Evolutionary conservation across 2,888 invertebrate species (phyloP).

Genomic region (Phania funesta): DNA sequence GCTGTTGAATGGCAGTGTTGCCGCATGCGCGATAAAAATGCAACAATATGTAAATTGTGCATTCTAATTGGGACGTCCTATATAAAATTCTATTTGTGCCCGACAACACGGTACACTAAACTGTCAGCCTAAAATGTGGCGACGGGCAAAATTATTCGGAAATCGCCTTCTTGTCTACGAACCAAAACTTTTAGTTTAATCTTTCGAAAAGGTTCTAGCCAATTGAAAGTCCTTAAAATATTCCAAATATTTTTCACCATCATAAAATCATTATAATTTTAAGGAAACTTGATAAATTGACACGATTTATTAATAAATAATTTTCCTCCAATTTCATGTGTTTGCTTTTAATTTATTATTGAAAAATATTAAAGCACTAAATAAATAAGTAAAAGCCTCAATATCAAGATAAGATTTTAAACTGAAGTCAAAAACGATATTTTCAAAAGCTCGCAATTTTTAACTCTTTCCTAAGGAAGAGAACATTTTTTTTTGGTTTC

Average conservation of each 20-base stretch:
- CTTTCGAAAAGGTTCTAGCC: neutral
- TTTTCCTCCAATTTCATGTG: constrained; percentile 34
- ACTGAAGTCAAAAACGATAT: constrained; percentile 5
- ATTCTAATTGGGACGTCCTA: too few species aligned
- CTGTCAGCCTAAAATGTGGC: too few species aligned
- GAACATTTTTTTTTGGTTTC: constrained; percentile 5
- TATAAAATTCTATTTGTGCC: too few species aligned
- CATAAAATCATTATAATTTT: neutral
- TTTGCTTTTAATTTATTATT: constrained; percentile 49
- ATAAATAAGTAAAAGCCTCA: constrained; percentile 39
- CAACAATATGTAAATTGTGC: too few species aligned
- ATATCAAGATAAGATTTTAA: constrained; percentile 58
- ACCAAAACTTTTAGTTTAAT: too few species aligned
- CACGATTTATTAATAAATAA: constrained; percentile 53
- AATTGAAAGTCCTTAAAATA: neutral
- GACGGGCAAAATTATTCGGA: too few species aligned
- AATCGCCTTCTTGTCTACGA: too few species aligned
- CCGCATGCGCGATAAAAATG: too few species aligned
- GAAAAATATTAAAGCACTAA: constrained; percentile 47
- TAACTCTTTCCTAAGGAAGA: constrained; percentile 36
- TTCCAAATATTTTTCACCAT: neutral
- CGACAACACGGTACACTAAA: too few species aligned
- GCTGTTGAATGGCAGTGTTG: too few species aligned
- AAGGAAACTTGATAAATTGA: constrained; percentile 39
- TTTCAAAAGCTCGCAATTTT: constrained; percentile 44